These are phyloP conservation scores for Plotosus lineatus DNA, from an alignment of 2,113 vertebrate species.

Conservation along the genomic window DNA sequence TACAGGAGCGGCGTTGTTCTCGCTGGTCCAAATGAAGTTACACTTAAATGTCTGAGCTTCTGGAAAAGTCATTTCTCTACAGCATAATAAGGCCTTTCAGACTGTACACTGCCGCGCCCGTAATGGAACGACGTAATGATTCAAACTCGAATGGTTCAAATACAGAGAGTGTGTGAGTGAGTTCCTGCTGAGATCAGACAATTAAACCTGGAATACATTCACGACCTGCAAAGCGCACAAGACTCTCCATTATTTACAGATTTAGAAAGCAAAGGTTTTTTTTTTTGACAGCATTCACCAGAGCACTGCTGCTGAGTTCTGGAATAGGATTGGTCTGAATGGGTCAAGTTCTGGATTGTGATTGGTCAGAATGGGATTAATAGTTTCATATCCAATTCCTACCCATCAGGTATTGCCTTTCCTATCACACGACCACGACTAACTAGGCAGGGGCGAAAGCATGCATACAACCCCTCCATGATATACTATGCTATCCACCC, in stretches of 20 bases:
- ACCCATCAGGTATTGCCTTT: too few relatives aligned
- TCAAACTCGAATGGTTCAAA: not conserved
- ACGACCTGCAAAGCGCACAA: not conserved
- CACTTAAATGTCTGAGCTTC: not conserved
- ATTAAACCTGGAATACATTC: not conserved
- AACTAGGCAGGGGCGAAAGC: too few relatives aligned
- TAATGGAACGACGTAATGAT: not conserved
- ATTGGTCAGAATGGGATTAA: not conserved
- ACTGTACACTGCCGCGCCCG: not conserved
- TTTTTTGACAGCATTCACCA: not conserved
- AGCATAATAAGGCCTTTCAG: constrained; percentile 16
- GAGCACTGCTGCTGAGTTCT: not conserved
- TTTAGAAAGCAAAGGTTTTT: not conserved
- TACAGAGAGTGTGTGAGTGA: not conserved
- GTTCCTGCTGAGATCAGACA: not conserved
- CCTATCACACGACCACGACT: too few relatives aligned
- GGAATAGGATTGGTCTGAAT: not conserved
- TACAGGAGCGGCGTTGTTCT: constrained; percentile 1
- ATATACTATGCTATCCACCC: too few relatives aligned
- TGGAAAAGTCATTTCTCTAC: not conserved
- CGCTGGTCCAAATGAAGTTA: not conserved
- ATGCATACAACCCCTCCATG: too few relatives aligned
- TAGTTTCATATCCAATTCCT: too few relatives aligned
- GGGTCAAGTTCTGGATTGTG: not conserved
- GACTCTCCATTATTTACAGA: not conserved